A percentile compares a stretch with the other conserved stretches of the same genome.
Evolutionary conservation across 1,140 invertebrate genomes (phyloP).

Genomic region (Drosophila ambigua): DNA sequence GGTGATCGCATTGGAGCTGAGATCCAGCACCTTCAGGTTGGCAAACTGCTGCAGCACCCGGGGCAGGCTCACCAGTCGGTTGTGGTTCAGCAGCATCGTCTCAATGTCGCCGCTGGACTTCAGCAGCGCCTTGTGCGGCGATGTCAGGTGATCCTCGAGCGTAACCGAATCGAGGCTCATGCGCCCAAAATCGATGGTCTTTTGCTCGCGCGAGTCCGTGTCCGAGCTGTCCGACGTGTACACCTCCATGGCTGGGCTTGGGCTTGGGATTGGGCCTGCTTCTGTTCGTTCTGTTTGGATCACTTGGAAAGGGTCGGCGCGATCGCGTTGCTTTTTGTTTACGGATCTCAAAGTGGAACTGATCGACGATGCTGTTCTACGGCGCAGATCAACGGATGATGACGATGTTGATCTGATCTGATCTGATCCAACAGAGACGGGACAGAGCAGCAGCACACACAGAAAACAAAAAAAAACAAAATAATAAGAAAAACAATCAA

Average conservation of each 20-base stretch:
- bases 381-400: too few relatives aligned
- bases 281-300: not conserved
- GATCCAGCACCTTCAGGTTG: conserved; percentile 90
- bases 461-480: conserved; percentile 7
- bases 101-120: conserved; percentile 86
- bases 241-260: conserved; percentile 86
- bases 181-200: conserved; percentile 89
- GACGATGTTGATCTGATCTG: too few relatives aligned
- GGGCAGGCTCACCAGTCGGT: conserved; percentile 86
- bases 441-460: conserved; percentile 2
- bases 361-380: conserved; percentile 8
- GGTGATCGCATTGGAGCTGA: conserved; percentile 94
- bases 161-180: conserved; percentile 86
- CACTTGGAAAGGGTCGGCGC: not conserved
- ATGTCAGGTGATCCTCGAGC: conserved; percentile 84
- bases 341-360: not conserved
- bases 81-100: conserved; percentile 89
- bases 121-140: conserved; percentile 85
- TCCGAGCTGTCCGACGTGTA: conserved; percentile 93
- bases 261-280: not conserved
- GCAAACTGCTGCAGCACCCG: conserved; percentile 86
- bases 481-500: conserved; percentile 1
- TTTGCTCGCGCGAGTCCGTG: conserved; percentile 87
- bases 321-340: conserved; percentile 44
- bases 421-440: too few relatives aligned